phyloP scores from a whole-genome alignment of 1,140 invertebrate species.

The Drosophila ananassae region DNA sequence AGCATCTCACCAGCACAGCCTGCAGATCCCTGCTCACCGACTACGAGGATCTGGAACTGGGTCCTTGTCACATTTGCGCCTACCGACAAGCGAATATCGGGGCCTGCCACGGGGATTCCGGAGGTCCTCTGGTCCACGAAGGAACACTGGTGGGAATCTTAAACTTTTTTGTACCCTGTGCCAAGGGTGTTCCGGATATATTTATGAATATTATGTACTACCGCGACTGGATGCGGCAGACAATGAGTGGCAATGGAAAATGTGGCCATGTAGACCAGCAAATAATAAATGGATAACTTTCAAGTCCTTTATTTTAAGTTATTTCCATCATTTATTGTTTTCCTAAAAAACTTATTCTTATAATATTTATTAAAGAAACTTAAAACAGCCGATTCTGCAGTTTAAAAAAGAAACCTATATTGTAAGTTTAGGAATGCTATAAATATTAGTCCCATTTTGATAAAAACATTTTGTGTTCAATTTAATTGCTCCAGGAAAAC shows the following conservation, averaged over 20 bases:
- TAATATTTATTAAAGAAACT: no score
- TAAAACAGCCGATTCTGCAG: no score
- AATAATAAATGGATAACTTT: constrained; percentile 30
- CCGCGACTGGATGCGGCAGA: constrained; percentile 73
- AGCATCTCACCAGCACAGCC: constrained; percentile 31
- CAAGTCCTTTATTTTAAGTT: background rate
- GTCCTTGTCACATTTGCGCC: constrained; percentile 85
- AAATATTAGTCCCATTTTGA: background rate
- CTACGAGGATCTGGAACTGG: constrained; percentile 56
- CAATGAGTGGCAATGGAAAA: constrained; percentile 53
- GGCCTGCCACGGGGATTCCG: constrained; percentile 75
- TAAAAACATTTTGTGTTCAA: background rate
- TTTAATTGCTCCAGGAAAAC: constrained; percentile 13
- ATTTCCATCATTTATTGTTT: background rate
- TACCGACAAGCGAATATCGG: constrained; percentile 85
- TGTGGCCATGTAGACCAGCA: constrained; percentile 47
- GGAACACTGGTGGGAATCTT: constrained; percentile 63
- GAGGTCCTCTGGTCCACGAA: constrained; percentile 65
- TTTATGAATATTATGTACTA: constrained; percentile 84
- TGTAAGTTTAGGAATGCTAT: no score
- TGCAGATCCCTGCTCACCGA: constrained; percentile 33
- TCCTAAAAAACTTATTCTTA: background rate
- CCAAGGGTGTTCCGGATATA: constrained; percentile 85
- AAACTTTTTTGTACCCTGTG: constrained; percentile 86
- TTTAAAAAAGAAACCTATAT: no score